These are phyloP conservation scores for Netelia inedita DNA, from an alignment of 2,888 invertebrate genomes.

Conservation along the genomic window DNA sequence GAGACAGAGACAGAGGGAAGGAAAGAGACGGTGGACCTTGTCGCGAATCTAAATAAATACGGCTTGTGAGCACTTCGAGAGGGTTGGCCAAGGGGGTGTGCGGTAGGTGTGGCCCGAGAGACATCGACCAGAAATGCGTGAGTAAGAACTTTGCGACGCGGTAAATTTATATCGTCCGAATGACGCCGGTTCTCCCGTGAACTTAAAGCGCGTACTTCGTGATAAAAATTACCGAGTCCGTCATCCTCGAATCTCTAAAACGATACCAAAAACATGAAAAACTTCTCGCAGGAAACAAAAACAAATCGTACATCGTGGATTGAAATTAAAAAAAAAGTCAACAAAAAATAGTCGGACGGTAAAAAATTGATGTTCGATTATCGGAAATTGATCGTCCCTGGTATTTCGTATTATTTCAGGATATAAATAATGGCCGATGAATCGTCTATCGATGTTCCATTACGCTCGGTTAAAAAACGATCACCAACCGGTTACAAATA, in stretches of 20 bases:
- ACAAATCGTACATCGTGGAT: not conserved
- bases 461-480: too few species aligned
- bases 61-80: slow-evolving; percentile 62
- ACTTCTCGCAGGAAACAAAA: not conserved
- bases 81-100: slow-evolving; percentile 64
- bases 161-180: slow-evolving; percentile 67
- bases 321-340: not conserved
- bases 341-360: not conserved
- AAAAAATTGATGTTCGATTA: not conserved
- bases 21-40: slow-evolving; percentile 74
- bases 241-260: not conserved
- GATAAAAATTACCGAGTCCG: not conserved
- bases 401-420: too few species aligned
- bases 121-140: slow-evolving; percentile 78
- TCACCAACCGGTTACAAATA: too few species aligned
- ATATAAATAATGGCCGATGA: too few species aligned
- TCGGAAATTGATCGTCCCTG: too few species aligned
- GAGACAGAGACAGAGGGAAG: slow-evolving; percentile 40
- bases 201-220: slow-evolving; percentile 3
- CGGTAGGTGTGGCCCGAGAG: slow-evolving; percentile 70
- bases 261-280: not conserved
- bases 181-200: slow-evolving; percentile 34
- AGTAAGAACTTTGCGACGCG: slow-evolving; percentile 67
- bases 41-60: slow-evolving; percentile 81
- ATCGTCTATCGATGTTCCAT: too few species aligned